Evolutionary conservation across 2,113 vertebrate species (phyloP).

Genomic region (Telmatochromis sp.): DNA sequence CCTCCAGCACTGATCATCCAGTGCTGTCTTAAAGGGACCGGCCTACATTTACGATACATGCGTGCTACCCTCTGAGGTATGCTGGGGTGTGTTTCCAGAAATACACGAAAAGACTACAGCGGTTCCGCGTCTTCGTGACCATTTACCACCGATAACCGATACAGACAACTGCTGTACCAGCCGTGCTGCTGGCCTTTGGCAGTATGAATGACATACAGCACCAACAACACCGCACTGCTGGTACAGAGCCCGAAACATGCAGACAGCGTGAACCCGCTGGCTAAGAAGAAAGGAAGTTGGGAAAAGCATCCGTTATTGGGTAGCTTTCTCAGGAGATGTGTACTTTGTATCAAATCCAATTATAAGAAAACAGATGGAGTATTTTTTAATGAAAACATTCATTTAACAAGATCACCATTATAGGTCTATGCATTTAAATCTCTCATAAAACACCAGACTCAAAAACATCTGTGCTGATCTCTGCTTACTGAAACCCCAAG

Average conservation of each 20-base stretch:
- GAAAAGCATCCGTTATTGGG: background rate
- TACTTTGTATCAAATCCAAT: background rate
- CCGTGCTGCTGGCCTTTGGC: background rate
- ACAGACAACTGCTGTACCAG: background rate
- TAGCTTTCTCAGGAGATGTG: background rate
- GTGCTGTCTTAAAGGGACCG: constrained; percentile 40
- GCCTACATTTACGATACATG: background rate
- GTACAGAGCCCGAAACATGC: background rate
- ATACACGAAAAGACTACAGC: background rate
- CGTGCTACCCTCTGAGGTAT: background rate
- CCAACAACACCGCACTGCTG: background rate
- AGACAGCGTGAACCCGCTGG: background rate
- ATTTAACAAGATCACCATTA: background rate
- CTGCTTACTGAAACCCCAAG: background rate
- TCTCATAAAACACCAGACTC: background rate
- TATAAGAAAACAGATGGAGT: background rate
- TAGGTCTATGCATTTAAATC: background rate
- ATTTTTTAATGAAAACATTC: background rate
- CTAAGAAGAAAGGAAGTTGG: background rate
- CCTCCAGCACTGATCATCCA: background rate
- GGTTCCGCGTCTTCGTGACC: background rate
- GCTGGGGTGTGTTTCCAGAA: background rate
- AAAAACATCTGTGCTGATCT: background rate
- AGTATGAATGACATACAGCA: background rate
- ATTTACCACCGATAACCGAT: background rate